Base-by-base conservation (phyloP, 2,113 vertebrate species). In the Henicopernis longicauda region DNA sequence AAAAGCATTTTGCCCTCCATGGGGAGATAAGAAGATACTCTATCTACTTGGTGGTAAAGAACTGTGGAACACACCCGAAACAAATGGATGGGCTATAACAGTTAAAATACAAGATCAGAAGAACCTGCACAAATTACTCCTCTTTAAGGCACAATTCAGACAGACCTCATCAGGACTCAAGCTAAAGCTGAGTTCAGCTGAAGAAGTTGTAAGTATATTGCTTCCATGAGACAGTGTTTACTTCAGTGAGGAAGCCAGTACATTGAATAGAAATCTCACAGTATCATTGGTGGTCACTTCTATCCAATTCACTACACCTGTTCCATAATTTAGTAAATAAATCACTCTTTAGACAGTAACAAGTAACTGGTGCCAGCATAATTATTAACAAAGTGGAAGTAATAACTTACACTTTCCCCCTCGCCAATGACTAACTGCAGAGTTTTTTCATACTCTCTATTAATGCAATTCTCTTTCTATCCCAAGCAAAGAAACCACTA, bases 231-330 rank as follows among this genome's bases (percentile, higher is more conserved):
- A 63, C 26, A 42, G 45, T 14, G 18, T 17, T 61, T 31, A 34
- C 31, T 85, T 44, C 27, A 74, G 23, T 17, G 38, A 59, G 62
- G 45, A n/a, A 79, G 40, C 31, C 52, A 66, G 38, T 10, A 63
- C 11, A 23, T 0, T 2, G 6, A 71, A 31, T 5, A 55, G 19
- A 55, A 67, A 44, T 26, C 32, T 55, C 62, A 44, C 54, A 55
- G 6, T 38, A 50, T 10, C 17, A 3, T 4, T 49, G 9, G 9
- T 13, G 18, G 44, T 9, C 2, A 0, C 31, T 52, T 40, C 49
- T 71, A 54, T 20, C 17, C 31, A 34, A 42, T 25, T 36, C 40
- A 36, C 31, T 32, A 25, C 12, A 52, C 29, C 34, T 34, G 11
- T 29, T 54, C 22, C 18, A 11, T 26, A 71, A 34, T 16, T 45